These are phyloP conservation scores for Nycticebus coucang DNA, from an alignment of 2,113 vertebrate species.

Conservation along the genomic window DNA sequence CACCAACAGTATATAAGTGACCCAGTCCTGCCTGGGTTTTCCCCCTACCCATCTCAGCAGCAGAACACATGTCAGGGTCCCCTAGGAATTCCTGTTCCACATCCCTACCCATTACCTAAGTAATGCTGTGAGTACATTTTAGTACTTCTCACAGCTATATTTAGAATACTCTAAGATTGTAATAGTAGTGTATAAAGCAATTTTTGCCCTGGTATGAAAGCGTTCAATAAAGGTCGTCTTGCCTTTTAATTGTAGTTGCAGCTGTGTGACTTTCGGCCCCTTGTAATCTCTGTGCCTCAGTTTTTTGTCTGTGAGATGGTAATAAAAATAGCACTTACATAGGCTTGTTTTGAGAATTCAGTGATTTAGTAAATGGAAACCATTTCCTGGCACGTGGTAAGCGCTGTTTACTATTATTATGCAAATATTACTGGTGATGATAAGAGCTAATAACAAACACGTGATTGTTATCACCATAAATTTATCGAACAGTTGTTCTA, in stretches of 20 bases:
- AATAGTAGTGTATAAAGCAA: no score
- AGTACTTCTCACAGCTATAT: no score
- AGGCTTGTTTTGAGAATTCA: neutral
- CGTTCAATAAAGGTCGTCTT: neutral
- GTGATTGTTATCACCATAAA: neutral
- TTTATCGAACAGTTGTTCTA: neutral
- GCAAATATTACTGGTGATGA: neutral
- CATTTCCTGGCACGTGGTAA: neutral
- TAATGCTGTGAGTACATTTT: no score
- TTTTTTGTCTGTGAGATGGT: neutral
- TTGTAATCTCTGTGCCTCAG: neutral
- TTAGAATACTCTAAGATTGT: no score
- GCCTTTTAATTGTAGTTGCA: fast-evolving
- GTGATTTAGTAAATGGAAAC: no score
- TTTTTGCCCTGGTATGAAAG: no score
- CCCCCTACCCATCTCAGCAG: no score
- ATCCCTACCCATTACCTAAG: no score
- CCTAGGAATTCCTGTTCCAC: no score
- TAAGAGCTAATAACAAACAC: neutral
- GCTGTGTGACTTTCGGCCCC: neutral
- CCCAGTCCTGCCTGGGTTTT: no score
- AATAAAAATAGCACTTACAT: fast-evolving
- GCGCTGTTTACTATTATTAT: neutral
- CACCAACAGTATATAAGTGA: no score
- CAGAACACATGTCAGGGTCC: no score